phyloP scores from a whole-genome alignment of 2,888 invertebrate genomes.

The Iselma pallidipennis region DNA sequence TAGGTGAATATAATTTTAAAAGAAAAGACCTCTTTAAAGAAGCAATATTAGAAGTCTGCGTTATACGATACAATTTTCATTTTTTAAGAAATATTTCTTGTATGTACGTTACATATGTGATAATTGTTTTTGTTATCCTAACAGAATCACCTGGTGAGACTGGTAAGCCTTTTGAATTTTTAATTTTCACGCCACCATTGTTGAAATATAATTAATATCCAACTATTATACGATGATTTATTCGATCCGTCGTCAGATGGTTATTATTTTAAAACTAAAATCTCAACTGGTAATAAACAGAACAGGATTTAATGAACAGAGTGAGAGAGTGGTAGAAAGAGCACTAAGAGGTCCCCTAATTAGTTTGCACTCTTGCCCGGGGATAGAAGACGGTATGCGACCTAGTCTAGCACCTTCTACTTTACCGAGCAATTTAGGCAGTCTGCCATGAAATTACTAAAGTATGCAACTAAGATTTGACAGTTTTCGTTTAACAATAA shows the following conservation, averaged over 20 bases:
- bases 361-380: conserved; percentile 16
- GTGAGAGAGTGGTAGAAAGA: background rate
- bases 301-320: background rate
- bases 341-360: conserved; percentile 5
- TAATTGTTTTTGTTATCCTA: no score
- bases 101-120: no score
- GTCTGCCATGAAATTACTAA: conserved; percentile 23
- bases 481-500: conserved; percentile 4
- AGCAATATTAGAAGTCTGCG: no score
- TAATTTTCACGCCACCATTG: background rate
- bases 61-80: no score
- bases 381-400: conserved; percentile 14
- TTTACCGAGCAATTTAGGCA: conserved; percentile 16
- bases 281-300: background rate
- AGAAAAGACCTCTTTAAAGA: no score
- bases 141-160: no score
- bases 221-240: background rate
- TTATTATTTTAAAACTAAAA: background rate
- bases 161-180: background rate
- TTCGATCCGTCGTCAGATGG: background rate
- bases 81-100: no score
- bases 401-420: conserved; percentile 15
- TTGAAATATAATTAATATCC: no score
- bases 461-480: conserved; percentile 17
- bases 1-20: no score